Conservation (phyloP, 2,113 vertebrate species). For the Coryphaenoides rupestris region DNA sequence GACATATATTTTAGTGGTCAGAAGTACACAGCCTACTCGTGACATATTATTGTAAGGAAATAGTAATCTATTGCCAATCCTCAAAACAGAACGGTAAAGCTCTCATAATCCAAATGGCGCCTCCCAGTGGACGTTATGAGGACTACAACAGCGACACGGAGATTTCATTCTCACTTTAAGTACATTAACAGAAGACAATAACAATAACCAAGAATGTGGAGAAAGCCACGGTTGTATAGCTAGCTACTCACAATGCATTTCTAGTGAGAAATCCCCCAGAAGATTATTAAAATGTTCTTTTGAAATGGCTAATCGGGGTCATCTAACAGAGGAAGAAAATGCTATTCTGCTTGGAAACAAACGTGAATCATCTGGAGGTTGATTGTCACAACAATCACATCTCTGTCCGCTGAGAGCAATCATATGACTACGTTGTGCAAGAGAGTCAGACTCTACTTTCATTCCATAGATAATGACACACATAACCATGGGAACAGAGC, state of each 20-base stretch:
- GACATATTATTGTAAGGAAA: no score
- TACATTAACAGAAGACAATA: slow-evolving; percentile 1
- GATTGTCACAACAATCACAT: slow-evolving; percentile 29
- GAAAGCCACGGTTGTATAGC: background rate
- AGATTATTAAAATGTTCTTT: no score
- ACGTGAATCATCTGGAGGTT: slow-evolving; percentile 10
- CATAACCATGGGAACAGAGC: slow-evolving; percentile 68
- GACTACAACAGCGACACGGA: slow-evolving; percentile 11
- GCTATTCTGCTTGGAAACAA: background rate
- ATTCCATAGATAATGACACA: slow-evolving; percentile 54
- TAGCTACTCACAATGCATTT: background rate
- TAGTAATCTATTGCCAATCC: no score
- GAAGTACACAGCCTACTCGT: no score
- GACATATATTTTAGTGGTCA: no score
- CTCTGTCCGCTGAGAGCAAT: slow-evolving; percentile 32
- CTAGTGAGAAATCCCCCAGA: no score
- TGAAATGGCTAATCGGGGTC: no score
- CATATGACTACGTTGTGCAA: slow-evolving; percentile 40
- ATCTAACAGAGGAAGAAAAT: slow-evolving; percentile 1
- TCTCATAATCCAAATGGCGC: slow-evolving; percentile 8
- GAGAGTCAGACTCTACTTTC: slow-evolving; percentile 40
- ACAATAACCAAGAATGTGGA: background rate
- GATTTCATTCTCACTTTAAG: slow-evolving; percentile 11
- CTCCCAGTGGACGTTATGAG: slow-evolving; percentile 30
- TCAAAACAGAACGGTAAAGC: background rate